Conservation (phyloP, 2,888 invertebrate genomes). For the Eristalis pertinax region DNA sequence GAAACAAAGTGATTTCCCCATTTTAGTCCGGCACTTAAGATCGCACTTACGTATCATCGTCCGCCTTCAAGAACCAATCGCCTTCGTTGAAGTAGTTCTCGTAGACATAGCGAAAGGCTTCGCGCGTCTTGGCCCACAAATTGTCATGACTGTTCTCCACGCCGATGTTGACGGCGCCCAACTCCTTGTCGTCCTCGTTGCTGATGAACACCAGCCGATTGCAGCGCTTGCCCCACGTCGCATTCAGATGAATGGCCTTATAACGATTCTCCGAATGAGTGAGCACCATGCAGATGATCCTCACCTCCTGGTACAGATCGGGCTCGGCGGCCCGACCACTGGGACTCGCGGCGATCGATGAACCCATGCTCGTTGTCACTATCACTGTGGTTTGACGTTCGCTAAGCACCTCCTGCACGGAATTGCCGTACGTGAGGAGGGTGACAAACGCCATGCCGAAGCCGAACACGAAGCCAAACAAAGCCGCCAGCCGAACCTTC, state of each 20-base stretch:
- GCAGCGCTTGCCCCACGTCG: slow-evolving; percentile 95
- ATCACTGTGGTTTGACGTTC: slow-evolving; percentile 57
- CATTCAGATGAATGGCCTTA: slow-evolving; percentile 93
- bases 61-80: slow-evolving; percentile 98
- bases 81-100: slow-evolving; percentile 90
- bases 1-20: slow-evolving; percentile 6
- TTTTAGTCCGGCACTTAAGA: background rate
- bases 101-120: slow-evolving; percentile 92
- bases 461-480: slow-evolving; percentile 76
- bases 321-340: background rate
- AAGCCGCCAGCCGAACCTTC: slow-evolving; percentile 73
- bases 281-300: slow-evolving; percentile 96
- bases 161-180: slow-evolving; percentile 90
- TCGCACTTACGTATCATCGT: slow-evolving; percentile 95
- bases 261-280: slow-evolving; percentile 93
- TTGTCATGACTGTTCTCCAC: slow-evolving; percentile 92
- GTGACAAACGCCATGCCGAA: slow-evolving; percentile 76
- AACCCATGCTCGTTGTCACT: slow-evolving; percentile 50
- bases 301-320: slow-evolving; percentile 86
- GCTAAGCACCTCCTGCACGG: slow-evolving; percentile 55
- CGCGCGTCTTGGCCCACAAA: slow-evolving; percentile 97
- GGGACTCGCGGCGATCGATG: slow-evolving; percentile 21
- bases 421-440: slow-evolving; percentile 73
- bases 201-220: slow-evolving; percentile 94
- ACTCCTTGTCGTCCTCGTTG: slow-evolving; percentile 85